Evolutionary conservation across 2,113 vertebrate genomes (phyloP).

Genomic region (Centropus unirufus): DNA sequence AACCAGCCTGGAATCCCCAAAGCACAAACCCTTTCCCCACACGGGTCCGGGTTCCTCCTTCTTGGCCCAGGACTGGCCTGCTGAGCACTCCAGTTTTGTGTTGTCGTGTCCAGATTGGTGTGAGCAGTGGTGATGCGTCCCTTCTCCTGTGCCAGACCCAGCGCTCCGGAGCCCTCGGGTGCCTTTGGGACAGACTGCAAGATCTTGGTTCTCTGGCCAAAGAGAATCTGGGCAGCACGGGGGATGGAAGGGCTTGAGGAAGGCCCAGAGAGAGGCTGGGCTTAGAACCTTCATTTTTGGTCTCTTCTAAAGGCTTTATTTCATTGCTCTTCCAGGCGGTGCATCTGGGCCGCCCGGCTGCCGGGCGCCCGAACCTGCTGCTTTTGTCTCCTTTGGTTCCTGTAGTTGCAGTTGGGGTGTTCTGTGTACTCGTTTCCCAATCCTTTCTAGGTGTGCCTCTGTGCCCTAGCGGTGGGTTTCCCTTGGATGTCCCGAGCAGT

Average conservation of each 20-base stretch:
- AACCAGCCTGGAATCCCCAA: constrained; percentile 75
- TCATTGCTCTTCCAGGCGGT: constrained; percentile 57
- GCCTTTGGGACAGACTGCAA: constrained; percentile 16
- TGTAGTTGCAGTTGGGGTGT: constrained; percentile 54
- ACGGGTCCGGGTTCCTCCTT: constrained; percentile 44
- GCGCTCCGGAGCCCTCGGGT: background rate
- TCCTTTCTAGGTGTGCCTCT: constrained; percentile 66
- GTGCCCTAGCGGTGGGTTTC: constrained; percentile 49
- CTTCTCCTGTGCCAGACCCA: constrained; percentile 48
- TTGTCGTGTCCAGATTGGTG: constrained; percentile 69
- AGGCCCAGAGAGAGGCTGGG: background rate
- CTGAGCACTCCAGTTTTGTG: constrained; percentile 65
- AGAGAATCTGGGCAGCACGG: constrained; percentile 36
- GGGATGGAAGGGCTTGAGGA: background rate
- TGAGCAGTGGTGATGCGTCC: constrained; percentile 58
- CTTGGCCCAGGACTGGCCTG: constrained; percentile 58
- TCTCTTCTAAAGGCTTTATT: constrained; percentile 61
- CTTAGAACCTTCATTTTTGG: constrained; percentile 8
- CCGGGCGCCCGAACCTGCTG: constrained; percentile 55
- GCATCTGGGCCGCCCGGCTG: background rate
- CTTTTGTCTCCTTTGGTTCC: constrained; percentile 68
- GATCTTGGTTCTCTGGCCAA: constrained; percentile 44
- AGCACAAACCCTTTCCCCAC: constrained; percentile 64
- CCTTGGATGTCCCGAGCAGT: constrained; percentile 6
- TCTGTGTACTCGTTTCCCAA: constrained; percentile 63